Conservation (phyloP, 2,888 invertebrate genomes). For the Lasioglossum lativentre region DNA sequence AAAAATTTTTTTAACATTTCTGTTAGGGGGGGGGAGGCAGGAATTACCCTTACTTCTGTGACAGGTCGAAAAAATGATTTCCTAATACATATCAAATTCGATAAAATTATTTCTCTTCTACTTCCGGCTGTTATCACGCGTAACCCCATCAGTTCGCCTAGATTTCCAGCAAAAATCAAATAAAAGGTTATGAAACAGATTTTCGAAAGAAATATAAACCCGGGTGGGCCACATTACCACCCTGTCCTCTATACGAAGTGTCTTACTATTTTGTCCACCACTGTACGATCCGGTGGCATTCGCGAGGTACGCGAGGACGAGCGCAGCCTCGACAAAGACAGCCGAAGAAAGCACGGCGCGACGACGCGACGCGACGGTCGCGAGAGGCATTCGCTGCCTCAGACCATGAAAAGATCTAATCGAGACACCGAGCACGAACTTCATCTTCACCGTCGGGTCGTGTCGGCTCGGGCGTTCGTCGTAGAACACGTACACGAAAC, state of each 20-base stretch:
- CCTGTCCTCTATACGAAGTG: not conserved
- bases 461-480: conserved; percentile 37
- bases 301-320: not conserved
- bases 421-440: conserved; percentile 75
- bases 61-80: too few species aligned
- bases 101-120: not conserved
- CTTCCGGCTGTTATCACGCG: too few species aligned
- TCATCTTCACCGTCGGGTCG: conserved; percentile 63
- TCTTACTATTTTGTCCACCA: not conserved
- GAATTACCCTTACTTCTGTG: too few species aligned
- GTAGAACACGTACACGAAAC: conserved; percentile 25
- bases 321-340: conserved; percentile 39
- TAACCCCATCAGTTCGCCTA: too few species aligned
- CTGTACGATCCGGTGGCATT: conserved; percentile 20
- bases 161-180: not conserved
- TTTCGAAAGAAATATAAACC: not conserved
- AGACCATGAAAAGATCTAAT: conserved; percentile 65
- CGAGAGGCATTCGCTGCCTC: conserved; percentile 20
- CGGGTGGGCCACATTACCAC: not conserved
- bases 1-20: too few species aligned
- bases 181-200: not conserved
- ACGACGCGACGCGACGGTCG: not conserved
- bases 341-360: conserved; percentile 14
- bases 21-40: too few species aligned
- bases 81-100: not conserved